Evolutionary conservation across 23 tunicate species (phyloP), one percentile per base, ranked within the genome.

Genomic region (Ascidia mentula): DNA sequence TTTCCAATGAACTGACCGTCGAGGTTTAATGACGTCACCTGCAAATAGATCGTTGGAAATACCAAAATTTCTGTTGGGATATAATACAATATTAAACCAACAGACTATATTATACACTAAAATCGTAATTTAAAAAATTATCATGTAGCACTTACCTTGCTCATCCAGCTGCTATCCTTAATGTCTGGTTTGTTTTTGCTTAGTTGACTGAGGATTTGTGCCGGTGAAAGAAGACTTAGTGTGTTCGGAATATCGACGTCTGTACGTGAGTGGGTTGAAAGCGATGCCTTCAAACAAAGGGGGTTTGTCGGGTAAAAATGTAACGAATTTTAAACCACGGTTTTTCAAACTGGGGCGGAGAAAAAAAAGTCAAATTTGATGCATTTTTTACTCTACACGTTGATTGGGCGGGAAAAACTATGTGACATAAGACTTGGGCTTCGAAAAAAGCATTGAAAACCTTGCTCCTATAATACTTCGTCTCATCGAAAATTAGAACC

Each of bases 1-100:
- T 89, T 89, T 0, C 92, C 89, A 31, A 95, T 80, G 74, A 75
- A 87, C 84, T 89, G 96, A 35, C 89, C 96, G 83, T 95, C 96
- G 17, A 95, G 77, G 80, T 86, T 86, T 46, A 95, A 70, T 24
- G 79, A 72, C 24, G 92, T 89, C 38, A 95, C 95, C 96, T 92
- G 72, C 20, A 8, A 22, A 18, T 2, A 18, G 18, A 42, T 42
- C 53, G 15, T 42, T 42, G 15, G 53, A 42, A 42, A 42, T 12
- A 15, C 53, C 53, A 12, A 42, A n/a, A 42, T 42, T 12, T 42
- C 15, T 42, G 53, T 42, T 42, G 53, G 15, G 12, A 42, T 42
- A 42, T 42, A 42, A 15, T 42, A 9, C 15, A 42, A 42, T 12
- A 9, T 42, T 42, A 42, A 15, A 42, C 53, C 53, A 42, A 15